Evolutionary conservation across 2,888 invertebrate genomes (phyloP), one percentile per base, ranked within the genome.

Genomic region (Sesia bembeciformis): DNA sequence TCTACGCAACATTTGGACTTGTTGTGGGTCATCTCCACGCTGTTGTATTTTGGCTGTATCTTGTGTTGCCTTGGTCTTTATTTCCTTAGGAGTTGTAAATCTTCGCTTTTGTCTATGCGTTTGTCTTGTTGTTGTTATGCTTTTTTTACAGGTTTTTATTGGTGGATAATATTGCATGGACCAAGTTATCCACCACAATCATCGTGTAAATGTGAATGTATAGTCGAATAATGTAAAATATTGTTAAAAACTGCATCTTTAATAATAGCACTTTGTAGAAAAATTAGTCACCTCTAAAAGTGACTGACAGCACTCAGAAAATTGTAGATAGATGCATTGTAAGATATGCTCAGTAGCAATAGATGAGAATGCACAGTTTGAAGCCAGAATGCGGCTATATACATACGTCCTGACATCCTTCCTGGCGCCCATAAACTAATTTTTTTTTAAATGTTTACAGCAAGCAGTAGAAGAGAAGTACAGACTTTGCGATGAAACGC

Each of bases 381-480:
- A 52, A 40, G 40, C 52, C 8, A 6, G 42, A 59, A 41, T 4
- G 42, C 62, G 63, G 68, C 67, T 46, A 56, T 66, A 61, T 67
- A 60, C 54, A 64, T 57, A 43, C 53, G 56, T 51, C 40, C 52
- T 7, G 39, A 40, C 5, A 0, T 40, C 40, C n/a, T 7, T 8
- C 40, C 52, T 40, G 23, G 4, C 4, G 50, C 52, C 7, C 56
- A 58, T 57, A 62, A 52, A 68, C 61, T 72, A 60, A 61, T 51
- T 56, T 52, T 56, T 66, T 70, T 73, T 78, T 70, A 53, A 64
- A 65, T 66, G 64, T 83, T 64, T 83, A 38, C 91, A 97, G 97
- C 96, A 97, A 95, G 97, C 97, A 74, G 96, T 97, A 67, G 96
- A 97, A 88, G 97, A 97, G 82, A 97, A 97, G 84, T 97, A 97